Percentiles rank a stretch among this genome's conserved stretches.
Evolutionary conservation across 2,797 vertebrate genomes (phyloP).

Genomic region (Mastacembelus armatus): DNA sequence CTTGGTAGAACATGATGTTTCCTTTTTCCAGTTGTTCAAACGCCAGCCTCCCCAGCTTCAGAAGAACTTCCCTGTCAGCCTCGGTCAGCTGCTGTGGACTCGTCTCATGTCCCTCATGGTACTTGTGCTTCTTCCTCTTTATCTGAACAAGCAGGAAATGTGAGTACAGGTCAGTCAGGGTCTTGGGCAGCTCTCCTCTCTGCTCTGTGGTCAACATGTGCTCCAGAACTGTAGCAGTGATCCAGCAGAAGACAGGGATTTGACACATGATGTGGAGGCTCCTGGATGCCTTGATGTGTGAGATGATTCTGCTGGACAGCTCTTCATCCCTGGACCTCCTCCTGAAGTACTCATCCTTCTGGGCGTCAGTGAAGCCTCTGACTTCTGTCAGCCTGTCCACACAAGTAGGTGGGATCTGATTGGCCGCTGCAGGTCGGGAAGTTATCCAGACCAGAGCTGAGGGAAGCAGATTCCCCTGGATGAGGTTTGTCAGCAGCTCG

Average conservation of each 20-base stretch:
- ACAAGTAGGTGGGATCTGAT: no score
- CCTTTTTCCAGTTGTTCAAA: slow-evolving; percentile 9
- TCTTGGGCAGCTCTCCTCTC: slow-evolving; percentile 24
- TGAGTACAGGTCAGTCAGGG: slow-evolving; percentile 4
- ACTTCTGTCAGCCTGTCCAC: no score
- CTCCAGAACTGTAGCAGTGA: not conserved
- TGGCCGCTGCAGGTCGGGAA: no score
- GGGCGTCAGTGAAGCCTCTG: no score
- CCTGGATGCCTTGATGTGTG: no score
- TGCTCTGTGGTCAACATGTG: slow-evolving; percentile 19
- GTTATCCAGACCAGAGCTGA: no score
- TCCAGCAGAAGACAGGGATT: slow-evolving; percentile 10
- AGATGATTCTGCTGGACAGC: no score
- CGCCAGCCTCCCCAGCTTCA: slow-evolving; percentile 19
- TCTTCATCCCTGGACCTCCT: no score
- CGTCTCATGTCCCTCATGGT: not conserved
- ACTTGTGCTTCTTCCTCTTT: slow-evolving; percentile 24
- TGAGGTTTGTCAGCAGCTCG: no score
- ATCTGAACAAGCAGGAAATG: slow-evolving; percentile 38
- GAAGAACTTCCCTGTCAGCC: slow-evolving; percentile 7
- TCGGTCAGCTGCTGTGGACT: slow-evolving; percentile 3
- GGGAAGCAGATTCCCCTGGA: no score
- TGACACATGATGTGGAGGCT: slow-evolving; percentile 21
- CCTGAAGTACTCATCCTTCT: no score
- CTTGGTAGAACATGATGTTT: slow-evolving; percentile 29